phyloP scores from a whole-genome alignment of 1,140 invertebrate species.

The Drosophila nebulosa region DNA sequence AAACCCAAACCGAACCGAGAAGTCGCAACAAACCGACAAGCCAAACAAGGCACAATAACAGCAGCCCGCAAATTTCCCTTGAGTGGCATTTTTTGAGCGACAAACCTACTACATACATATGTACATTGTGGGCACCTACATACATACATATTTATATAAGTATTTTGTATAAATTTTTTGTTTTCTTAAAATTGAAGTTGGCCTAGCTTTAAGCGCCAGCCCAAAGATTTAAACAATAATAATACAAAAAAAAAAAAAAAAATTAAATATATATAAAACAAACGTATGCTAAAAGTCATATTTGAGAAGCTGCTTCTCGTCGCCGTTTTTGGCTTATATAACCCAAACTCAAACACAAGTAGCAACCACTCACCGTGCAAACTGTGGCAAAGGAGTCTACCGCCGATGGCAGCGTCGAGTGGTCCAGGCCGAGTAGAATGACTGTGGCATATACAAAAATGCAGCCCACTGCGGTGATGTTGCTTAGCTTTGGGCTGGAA shows the following conservation, averaged over 20 bases:
- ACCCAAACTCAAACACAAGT: constrained; percentile 71
- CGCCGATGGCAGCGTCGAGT: constrained; percentile 86
- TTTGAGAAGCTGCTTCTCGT: constrained; percentile 53
- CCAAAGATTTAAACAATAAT: constrained; percentile 17
- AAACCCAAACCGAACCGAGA: constrained; percentile 23
- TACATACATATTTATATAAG: neutral
- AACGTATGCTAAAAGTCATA: constrained; percentile 72
- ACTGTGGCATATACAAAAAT: constrained; percentile 96
- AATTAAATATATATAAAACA: too few relatives aligned
- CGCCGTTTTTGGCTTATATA: constrained; percentile 45
- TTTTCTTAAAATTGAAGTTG: constrained; percentile 29
- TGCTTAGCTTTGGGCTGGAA: constrained; percentile 97
- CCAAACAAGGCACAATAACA: constrained; percentile 10
- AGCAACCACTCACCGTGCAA: constrained; percentile 89
- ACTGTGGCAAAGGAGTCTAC: constrained; percentile 88
- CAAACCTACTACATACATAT: neutral
- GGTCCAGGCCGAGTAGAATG: constrained; percentile 93
- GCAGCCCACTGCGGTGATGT: constrained; percentile 96
- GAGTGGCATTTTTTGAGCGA: constrained; percentile 51
- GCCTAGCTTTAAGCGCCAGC: constrained; percentile 17
- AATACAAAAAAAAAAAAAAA: constrained; percentile 19
- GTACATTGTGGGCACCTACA: neutral
- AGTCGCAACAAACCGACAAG: constrained; percentile 12
- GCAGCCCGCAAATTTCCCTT: constrained; percentile 60
- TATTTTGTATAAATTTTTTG: neutral